A percentile compares a stretch with the other conserved stretches of the same genome.
Evolutionary conservation across 2,797 vertebrate genomes (phyloP).

Genomic region (Apogon hyalosoma): DNA sequence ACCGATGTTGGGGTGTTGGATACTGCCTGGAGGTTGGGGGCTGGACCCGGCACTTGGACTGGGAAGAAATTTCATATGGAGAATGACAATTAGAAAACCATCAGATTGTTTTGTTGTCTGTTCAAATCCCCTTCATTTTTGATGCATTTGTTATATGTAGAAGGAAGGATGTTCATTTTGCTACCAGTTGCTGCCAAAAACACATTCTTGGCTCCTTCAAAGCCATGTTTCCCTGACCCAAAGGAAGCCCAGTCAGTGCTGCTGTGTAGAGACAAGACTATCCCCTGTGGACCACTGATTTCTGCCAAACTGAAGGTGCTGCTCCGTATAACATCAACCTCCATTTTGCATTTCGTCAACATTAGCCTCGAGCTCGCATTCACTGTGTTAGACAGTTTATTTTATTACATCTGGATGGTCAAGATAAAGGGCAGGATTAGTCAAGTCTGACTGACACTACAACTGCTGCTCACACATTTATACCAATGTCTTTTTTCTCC

Average conservation of each 20-base stretch:
- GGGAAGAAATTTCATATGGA: slow-evolving; percentile 22
- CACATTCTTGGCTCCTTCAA: slow-evolving; percentile 28
- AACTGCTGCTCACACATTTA: too few species aligned
- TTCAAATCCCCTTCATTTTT: neutral
- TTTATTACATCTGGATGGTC: slow-evolving; percentile 55
- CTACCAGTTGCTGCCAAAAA: slow-evolving; percentile 24
- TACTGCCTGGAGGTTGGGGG: slow-evolving; percentile 90
- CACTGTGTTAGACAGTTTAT: slow-evolving; percentile 18
- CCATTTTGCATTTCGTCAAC: neutral
- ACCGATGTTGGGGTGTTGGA: slow-evolving; percentile 87
- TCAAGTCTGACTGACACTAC: neutral
- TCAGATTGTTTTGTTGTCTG: neutral
- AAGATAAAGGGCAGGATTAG: slow-evolving; percentile 27
- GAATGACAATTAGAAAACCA: slow-evolving; percentile 19
- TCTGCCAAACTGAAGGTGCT: neutral
- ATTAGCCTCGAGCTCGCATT: slow-evolving; percentile 13
- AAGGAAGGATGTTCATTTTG: slow-evolving; percentile 8
- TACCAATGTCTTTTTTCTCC: too few species aligned
- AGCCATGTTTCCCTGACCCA: slow-evolving; percentile 12
- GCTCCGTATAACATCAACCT: slow-evolving; percentile 17
- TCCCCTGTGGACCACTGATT: slow-evolving; percentile 21
- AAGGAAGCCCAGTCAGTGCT: slow-evolving; percentile 12
- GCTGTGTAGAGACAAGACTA: slow-evolving; percentile 18
- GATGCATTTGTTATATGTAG: slow-evolving; percentile 1
- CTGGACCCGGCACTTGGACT: slow-evolving; percentile 97